These are phyloP conservation scores for Epiblema foenella DNA, from an alignment of 2,888 invertebrate genomes.

Conservation along the genomic window DNA sequence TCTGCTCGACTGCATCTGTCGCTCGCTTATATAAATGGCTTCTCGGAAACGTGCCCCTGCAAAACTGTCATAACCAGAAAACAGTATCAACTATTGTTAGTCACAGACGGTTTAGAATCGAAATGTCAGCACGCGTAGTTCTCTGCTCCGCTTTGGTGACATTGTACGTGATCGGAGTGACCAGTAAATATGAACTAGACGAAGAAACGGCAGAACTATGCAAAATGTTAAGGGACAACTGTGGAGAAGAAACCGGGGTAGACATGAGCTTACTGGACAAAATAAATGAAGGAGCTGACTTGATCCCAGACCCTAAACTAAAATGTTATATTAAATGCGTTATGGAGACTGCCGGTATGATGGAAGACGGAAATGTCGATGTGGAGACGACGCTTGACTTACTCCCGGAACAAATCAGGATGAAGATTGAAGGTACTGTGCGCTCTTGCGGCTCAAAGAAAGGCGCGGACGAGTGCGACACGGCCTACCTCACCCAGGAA, in stretches of 20 bases:
- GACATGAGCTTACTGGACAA: slow-evolving; percentile 1
- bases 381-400: slow-evolving; percentile 15
- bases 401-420: slow-evolving; percentile 3
- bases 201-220: slow-evolving; percentile 11
- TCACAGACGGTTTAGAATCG: neutral
- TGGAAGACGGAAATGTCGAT: slow-evolving; percentile 9
- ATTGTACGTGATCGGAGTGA: neutral
- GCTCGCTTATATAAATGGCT: slow-evolving; percentile 1
- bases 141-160: slow-evolving; percentile 10
- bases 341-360: slow-evolving; percentile 23
- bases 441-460: slow-evolving; percentile 13
- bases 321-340: slow-evolving; percentile 23
- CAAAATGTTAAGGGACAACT: slow-evolving; percentile 19
- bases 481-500: slow-evolving; percentile 5
- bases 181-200: slow-evolving; percentile 1
- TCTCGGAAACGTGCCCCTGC: neutral
- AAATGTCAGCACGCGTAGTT: slow-evolving; percentile 1
- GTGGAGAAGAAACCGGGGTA: slow-evolving; percentile 3
- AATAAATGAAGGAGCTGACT: slow-evolving; percentile 11
- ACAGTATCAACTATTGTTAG: slow-evolving; percentile 3
- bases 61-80: neutral
- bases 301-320: slow-evolving; percentile 16
- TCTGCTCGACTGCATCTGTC: neutral
- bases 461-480: slow-evolving; percentile 18
- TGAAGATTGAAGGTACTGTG: neutral